These are phyloP conservation scores for Megastigmus dorsalis DNA, from an alignment of 2,888 invertebrate species.

Conservation along the genomic window DNA sequence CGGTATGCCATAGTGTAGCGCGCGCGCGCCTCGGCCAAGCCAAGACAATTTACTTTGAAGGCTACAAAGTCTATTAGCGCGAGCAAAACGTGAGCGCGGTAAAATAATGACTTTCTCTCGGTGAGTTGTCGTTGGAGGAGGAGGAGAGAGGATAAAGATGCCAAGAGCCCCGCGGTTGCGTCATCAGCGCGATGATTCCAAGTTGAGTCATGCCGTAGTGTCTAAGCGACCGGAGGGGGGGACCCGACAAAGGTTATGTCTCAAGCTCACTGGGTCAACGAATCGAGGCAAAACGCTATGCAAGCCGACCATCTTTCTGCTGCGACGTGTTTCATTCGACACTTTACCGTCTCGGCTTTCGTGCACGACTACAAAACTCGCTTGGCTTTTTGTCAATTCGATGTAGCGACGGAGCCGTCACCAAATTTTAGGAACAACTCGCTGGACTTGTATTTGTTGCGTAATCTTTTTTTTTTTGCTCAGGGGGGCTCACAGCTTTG, in stretches of 20 bases:
- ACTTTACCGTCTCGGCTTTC: background rate
- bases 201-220: constrained; percentile 60
- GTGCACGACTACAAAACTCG: background rate
- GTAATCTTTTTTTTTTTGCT: no score
- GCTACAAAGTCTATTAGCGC: constrained; percentile 72
- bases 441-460: no score
- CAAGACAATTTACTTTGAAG: constrained; percentile 75
- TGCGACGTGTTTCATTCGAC: no score
- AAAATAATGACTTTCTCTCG: constrained; percentile 73
- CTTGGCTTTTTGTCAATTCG: background rate
- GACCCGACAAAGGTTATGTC: constrained; percentile 71
- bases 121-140: constrained; percentile 46
- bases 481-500: no score
- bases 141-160: background rate
- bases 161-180: constrained; percentile 56
- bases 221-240: constrained; percentile 55
- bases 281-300: no score
- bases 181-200: constrained; percentile 63
- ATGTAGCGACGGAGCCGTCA: no score
- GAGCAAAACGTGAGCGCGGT: constrained; percentile 66
- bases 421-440: no score
- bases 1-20: no score
- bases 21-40: no score
- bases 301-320: no score
- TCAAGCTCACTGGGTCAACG: constrained; percentile 73